Evolutionary conservation across 2,113 vertebrate species (phyloP), one percentile per base, ranked within the genome.

Genomic region (Monopterus albus): DNA sequence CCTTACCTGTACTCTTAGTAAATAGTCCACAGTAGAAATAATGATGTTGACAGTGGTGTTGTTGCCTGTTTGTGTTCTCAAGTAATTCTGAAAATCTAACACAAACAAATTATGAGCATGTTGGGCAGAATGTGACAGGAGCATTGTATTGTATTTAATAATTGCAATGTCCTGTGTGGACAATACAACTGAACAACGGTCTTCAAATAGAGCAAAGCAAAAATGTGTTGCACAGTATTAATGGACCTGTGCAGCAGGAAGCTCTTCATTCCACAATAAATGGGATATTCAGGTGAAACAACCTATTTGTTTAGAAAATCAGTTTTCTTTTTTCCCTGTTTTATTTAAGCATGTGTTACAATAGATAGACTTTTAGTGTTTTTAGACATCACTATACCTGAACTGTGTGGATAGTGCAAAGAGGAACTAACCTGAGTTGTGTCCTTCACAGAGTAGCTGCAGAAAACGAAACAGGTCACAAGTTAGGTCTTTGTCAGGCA

Each of bases 31-130:
- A 3, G 96, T 99, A 9, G 96, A 98, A 87, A 98, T 99, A 3
- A 99, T 94, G 69, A 99, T 96, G 86, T 98, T 99, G 57, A 99
- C 96, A 14, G 97, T 98, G 13, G 95, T 99, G 87, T 98, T 99
- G 90, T 99, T 98, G 85, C 97, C 97, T 1, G 95, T 96, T 84
- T 99, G 97, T 63, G 96, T 97, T 87, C 97, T 93, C 85, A 98
- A 87, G 62, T 97, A 99, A 91, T 98, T 97, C 82, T 99, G 97
- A 84, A 98, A 97, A 87, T 96, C 97, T 99, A 87, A 56, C 7
- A 55, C 1, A 9, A 46, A 33, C 6, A 50, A 63, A 50, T 9
- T 4, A 64, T 14, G 9, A 35, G 50, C 7, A 39, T 6, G 15
- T 5, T 40, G 10, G 65, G n/a, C 9, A 8, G 1, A 43, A 46